phyloP scores from a whole-genome alignment of 2,797 vertebrate species.

The Eupleurogrammus muticus region DNA sequence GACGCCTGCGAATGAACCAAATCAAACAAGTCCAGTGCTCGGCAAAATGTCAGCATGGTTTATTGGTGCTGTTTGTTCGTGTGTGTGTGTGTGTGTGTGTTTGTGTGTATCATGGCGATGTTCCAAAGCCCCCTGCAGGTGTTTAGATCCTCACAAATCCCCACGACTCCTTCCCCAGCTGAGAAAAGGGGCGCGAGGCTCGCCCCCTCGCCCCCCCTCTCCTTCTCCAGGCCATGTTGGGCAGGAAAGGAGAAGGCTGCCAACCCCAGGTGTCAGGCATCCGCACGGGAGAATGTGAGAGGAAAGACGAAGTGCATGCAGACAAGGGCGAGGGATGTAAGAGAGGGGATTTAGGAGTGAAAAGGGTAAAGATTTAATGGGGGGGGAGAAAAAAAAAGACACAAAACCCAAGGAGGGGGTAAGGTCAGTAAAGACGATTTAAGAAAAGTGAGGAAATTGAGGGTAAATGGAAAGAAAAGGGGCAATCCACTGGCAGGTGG shows the following conservation, averaged over 20 bases:
- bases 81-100: neutral
- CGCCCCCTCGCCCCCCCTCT: slow-evolving; percentile 16
- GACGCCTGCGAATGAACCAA: no score
- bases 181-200: slow-evolving; percentile 25
- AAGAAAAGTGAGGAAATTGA: neutral
- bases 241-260: slow-evolving; percentile 53
- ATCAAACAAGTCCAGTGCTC: no score
- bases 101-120: slow-evolving; percentile 23
- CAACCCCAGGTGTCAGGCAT: slow-evolving; percentile 57
- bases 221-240: slow-evolving; percentile 18
- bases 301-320: slow-evolving; percentile 37
- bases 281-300: slow-evolving; percentile 48
- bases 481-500: neutral
- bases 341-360: slow-evolving; percentile 15
- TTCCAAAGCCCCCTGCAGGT: slow-evolving; percentile 45
- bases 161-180: slow-evolving; percentile 29
- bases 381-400: slow-evolving; percentile 13
- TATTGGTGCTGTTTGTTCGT: neutral
- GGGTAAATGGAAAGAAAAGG: neutral
- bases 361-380: slow-evolving; percentile 16
- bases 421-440: slow-evolving; percentile 14
- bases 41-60: neutral
- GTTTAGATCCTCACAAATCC: slow-evolving; percentile 38
- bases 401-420: neutral
- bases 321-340: slow-evolving; percentile 42